Evolutionary conservation across 2,888 invertebrate species (phyloP), one percentile per base, ranked within the genome.

Genomic region (Drosophila ochracea): DNA sequence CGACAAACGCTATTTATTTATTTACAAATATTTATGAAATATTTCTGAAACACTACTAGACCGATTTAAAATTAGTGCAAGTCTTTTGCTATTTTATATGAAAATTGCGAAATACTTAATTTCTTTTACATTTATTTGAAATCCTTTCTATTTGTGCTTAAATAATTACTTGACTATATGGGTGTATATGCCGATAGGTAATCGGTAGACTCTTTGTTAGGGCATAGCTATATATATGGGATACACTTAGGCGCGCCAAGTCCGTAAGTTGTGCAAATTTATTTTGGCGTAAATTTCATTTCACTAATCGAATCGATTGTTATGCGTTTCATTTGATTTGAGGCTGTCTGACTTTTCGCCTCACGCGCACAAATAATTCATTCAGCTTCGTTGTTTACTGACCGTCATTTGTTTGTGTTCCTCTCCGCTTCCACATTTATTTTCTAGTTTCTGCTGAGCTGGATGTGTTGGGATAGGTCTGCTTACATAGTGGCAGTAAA

Each of bases 221-320:
- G 19, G 47, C 28, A 65, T 57, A 3, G 28, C 21, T 43, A 52
- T 65, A 68, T 78, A 62, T 73, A 65, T 76, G 39, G 72, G 73
- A 65, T 71, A 84, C 80, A 82, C 73, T 84, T 82, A 76, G 78
- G 84, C 80, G 84, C 78, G 80, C 77, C 77, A 89, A 82, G 75
- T 81, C 74, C 60, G 84, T 81, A 87, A 89, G 88, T 87, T 78
- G 80, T 67, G 79, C 76, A 89, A 89, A 89, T 87, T 84, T 87
- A 89, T 87, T 89, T 89, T 87, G 90, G 81, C 90, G 84, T 89
- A 84, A 87, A 87, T 89, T 89, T 87, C 88, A 87, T 89, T 87
- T 84, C 74, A 87, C 90, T 87, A 89, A 87, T 87, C 86, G 88
- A 87, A 87, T 87, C 90, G 86, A 89, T 87, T 87, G 90, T 82